Base-by-base conservation (phyloP, 2,113 vertebrate species). In the Pteronura brasiliensis region DNA sequence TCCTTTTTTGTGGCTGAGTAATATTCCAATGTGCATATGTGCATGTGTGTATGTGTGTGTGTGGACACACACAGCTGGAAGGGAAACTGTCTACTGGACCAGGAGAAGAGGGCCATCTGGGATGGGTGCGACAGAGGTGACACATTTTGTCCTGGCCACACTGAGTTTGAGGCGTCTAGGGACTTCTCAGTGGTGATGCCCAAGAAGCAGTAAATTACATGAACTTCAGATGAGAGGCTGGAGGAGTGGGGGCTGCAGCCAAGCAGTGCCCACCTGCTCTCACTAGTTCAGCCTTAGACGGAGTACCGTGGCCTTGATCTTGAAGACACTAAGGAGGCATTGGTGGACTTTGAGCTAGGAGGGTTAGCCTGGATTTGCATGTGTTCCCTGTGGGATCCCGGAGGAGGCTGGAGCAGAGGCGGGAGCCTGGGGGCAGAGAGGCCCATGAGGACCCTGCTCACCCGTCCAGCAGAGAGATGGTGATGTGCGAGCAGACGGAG, bases 331-430 rank as follows among this genome's bases (percentile, higher is more conserved):
- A 1, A 1, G 31, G 52, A n/a, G 31, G 34, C 69, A 18, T 6
- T 6, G 49, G n/a, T 14, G 21, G 72, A 20, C 18, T 29, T 11
- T 6, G 74, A 63, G 52, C 47, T 31, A 2, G 36, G 61, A 44
- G 12, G 1, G 27, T 42, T 31, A 0, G 1, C 17, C 5, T 14
- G 7, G 55, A 21, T 25, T 7, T n/a, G 8, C 4, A 1, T 0
- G 25, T 65, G 21, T 29, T 42, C n/a, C 1, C 1, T 44, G 67
- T 34, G 39, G 79, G 7, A 1, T 31, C 39, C 13, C 8, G 57
- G 34, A 44, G 76, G 57, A 8, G 27, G 11, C 52, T 76, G 36
- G 36, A 5, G 18, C 2, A 44, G n/a, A 20, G 1, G 5, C 14
- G 5, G 71, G 69, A 67, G 11, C 6, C n/a, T n/a, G 23, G 17